A percentile compares a stretch with the other conserved stretches of the same genome.
Evolutionary conservation across 2,113 vertebrate genomes (phyloP).

Genomic region (Sinocyclocheilus grahami): DNA sequence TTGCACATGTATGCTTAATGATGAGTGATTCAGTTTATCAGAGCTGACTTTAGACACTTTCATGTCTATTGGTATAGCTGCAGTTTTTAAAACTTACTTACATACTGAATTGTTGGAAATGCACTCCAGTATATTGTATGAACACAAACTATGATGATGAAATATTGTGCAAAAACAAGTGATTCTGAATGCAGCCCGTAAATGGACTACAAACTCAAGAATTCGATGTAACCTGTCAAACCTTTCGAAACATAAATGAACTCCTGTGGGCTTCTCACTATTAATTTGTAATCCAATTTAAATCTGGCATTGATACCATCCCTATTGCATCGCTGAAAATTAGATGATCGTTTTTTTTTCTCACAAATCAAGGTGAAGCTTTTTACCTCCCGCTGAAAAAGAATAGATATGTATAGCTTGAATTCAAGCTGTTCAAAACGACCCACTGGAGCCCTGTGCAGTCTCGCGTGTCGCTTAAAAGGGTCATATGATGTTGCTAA

Average conservation of each 20-base stretch:
- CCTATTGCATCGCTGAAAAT: background rate
- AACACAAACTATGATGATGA: conserved; percentile 65
- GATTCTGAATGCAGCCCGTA: conserved; percentile 27
- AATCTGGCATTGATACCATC: background rate
- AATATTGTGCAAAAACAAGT: conserved; percentile 60
- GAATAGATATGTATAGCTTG: background rate
- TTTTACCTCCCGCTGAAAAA: background rate
- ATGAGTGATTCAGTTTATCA: conserved; percentile 62
- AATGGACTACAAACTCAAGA: conserved; percentile 19
- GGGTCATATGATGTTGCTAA: too few relatives aligned
- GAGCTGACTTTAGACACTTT: conserved; percentile 53
- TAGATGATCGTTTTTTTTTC: background rate
- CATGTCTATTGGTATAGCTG: conserved; percentile 59
- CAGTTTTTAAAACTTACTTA: conserved; percentile 61
- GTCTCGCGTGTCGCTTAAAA: background rate
- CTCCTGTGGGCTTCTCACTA: conserved; percentile 1
- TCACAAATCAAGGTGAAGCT: too few relatives aligned
- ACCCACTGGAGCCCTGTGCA: conserved; percentile 15
- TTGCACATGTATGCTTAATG: conserved; percentile 48
- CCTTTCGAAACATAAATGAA: background rate
- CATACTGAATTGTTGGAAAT: conserved; percentile 61
- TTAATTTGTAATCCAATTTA: background rate
- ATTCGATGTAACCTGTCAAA: conserved; percentile 29
- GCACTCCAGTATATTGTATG: conserved; percentile 62
- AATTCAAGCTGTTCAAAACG: conserved; percentile 5